Evolutionary conservation across 2,113 vertebrate genomes (phyloP), one percentile per base, ranked within the genome.

Genomic region (Scalopus aquaticus): DNA sequence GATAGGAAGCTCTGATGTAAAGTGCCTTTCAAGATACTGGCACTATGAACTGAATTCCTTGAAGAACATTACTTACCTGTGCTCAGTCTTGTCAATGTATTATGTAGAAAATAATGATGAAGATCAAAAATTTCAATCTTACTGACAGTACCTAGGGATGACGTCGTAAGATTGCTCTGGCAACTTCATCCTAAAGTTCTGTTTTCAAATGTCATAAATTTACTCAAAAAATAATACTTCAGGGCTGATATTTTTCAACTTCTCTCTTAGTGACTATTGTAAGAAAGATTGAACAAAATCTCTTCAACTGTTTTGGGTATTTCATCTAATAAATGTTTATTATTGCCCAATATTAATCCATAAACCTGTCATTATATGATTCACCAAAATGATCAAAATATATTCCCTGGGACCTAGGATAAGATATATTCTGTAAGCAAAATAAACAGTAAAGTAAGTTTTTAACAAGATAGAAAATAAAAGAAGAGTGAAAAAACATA

Each of bases 321-420:
- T 94, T 96, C 88, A 77, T 54, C 88, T 94, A 60, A 60, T 94
- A 96, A 97, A 95, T 96, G 93, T 96, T 95, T 96, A 97, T 96
- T 96, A 94, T 91, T 94, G 90, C 49, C n/a, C 83, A 89, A 46
- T 96, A 91, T 93, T 96, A 95, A 84, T 95, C 89, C 35, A 97
- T 96, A 95, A 96, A 96, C 46, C 72, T 97, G 94, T 95, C 91
- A 95, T 70, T 16, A 30, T 84, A 83, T 73, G 8, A 62, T 83
- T 96, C 89, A 90, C 58, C 28, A 42, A 42, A 76, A 51, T 95
- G 88, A 97, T 96, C 44, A 87, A 97, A 96, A 91, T 80, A 83
- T 54, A 95, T 76, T 77, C 83, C 78, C n/a, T 94, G 79, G 54
- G 87, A 93, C 26, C 28, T 69, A 54, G 42, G 58, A 89, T 89